These are phyloP conservation scores for Sylvietta virens DNA, from an alignment of 2,113 vertebrate species.

Conservation along the genomic window DNA sequence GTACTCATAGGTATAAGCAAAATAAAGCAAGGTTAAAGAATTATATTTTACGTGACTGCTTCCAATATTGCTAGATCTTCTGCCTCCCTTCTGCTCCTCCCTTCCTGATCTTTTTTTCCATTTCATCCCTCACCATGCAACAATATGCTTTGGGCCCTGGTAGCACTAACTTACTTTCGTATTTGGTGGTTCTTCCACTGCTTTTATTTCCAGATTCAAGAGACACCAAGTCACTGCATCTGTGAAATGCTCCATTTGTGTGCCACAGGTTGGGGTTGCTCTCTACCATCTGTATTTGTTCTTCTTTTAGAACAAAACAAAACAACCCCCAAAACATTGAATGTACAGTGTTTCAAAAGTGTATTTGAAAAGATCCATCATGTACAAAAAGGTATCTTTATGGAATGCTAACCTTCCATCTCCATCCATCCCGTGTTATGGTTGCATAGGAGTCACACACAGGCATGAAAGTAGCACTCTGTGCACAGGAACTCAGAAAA, in stretches of 20 bases:
- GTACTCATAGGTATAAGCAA: neutral
- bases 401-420: neutral
- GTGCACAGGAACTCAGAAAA: neutral
- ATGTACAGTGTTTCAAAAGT: neutral
- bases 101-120: neutral
- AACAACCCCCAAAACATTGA: neutral
- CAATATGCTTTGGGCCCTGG: neutral
- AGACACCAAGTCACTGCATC: neutral
- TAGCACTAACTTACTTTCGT: neutral
- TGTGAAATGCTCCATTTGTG: neutral
- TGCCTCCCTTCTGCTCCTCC: neutral
- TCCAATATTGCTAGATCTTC: neutral
- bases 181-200: neutral
- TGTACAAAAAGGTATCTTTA: neutral
- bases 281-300: neutral
- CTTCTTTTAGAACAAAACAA: neutral
- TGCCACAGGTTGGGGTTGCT: fast-evolving
- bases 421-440: fast-evolving
- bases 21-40: neutral
- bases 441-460: neutral
- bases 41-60: neutral
- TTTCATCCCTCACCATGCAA: neutral
- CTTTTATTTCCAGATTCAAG: neutral
- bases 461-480: neutral
- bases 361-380: neutral